Percentiles rank a stretch among this genome's conserved stretches.
Evolutionary conservation across 2,888 invertebrate genomes (phyloP).

Genomic region (Cancer borealis): DNA sequence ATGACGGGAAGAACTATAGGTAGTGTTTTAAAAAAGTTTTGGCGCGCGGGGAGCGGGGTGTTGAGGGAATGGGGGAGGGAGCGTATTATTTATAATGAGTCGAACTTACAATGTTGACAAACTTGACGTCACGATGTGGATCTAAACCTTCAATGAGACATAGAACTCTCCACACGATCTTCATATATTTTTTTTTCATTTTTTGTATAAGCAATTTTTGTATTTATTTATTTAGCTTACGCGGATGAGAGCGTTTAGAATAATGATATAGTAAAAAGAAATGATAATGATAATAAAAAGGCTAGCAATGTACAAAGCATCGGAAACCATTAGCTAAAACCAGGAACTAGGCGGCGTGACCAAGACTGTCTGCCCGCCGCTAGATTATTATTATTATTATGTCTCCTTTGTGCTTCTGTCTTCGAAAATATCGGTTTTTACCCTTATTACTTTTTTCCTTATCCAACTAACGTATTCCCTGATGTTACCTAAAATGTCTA

Average conservation of each 20-base stretch:
- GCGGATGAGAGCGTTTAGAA: constrained; percentile 39
- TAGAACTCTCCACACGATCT: background rate
- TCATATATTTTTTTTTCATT: background rate
- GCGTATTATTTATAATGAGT: background rate
- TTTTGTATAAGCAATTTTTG: background rate
- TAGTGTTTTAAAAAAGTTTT: background rate
- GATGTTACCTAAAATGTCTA: constrained; percentile 29
- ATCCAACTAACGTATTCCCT: constrained; percentile 37
- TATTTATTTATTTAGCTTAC: background rate
- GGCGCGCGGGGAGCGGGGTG: background rate
- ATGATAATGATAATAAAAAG: background rate
- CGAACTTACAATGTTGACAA: background rate
- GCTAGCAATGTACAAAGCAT: constrained; percentile 20
- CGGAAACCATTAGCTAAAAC: constrained; percentile 32
- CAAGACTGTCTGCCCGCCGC: background rate
- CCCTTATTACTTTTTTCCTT: background rate
- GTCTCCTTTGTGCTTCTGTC: constrained; percentile 22
- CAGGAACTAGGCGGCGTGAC: constrained; percentile 23
- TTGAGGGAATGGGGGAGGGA: background rate
- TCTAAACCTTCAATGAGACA: constrained; percentile 29
- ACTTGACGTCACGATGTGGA: background rate
- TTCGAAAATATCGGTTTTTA: background rate
- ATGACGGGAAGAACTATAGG: constrained; percentile 8
- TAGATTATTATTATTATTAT: background rate
- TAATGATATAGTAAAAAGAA: background rate